Percentiles rank a stretch among this genome's conserved stretches.
Evolutionary conservation across 2,797 vertebrate genomes (phyloP).

Genomic region (Danio jaintianensis): DNA sequence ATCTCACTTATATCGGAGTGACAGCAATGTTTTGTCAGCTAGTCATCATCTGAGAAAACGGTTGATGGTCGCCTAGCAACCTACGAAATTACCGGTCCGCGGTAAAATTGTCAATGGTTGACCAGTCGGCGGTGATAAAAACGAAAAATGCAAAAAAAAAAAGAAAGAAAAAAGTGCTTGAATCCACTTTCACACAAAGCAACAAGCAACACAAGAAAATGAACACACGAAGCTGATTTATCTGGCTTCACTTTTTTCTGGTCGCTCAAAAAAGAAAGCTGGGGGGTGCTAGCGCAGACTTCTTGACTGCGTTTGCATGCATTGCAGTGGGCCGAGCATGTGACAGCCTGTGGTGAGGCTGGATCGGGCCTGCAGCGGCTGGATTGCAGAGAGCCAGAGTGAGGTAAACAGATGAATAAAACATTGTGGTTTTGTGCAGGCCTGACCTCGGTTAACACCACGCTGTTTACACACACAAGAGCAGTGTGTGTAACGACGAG

Average conservation of each 20-base stretch:
- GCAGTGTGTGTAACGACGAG: constrained; percentile 11
- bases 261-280: background rate
- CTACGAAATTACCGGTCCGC: too few relatives aligned
- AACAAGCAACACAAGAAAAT: background rate
- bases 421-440: constrained; percentile 38
- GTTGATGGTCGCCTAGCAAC: too few relatives aligned
- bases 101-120: too few relatives aligned
- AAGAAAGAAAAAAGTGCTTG: too few relatives aligned
- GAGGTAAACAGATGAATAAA: constrained; percentile 38
- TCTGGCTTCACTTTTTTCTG: constrained; percentile 3
- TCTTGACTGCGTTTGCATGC: background rate
- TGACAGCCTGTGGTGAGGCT: constrained; percentile 23
- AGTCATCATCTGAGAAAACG: too few relatives aligned
- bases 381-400: background rate
- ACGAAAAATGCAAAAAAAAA: too few relatives aligned
- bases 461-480: constrained; percentile 37
- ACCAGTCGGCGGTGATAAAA: too few relatives aligned
- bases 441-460: constrained; percentile 52
- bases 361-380: constrained; percentile 18
- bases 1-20: too few relatives aligned
- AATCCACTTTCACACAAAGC: background rate
- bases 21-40: too few relatives aligned
- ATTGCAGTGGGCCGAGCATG: background rate
- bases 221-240: background rate
- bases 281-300: background rate